Evolutionary conservation across 2,888 invertebrate species (phyloP), one percentile per base, ranked within the genome.

Genomic region (Dioctria rufipes): DNA sequence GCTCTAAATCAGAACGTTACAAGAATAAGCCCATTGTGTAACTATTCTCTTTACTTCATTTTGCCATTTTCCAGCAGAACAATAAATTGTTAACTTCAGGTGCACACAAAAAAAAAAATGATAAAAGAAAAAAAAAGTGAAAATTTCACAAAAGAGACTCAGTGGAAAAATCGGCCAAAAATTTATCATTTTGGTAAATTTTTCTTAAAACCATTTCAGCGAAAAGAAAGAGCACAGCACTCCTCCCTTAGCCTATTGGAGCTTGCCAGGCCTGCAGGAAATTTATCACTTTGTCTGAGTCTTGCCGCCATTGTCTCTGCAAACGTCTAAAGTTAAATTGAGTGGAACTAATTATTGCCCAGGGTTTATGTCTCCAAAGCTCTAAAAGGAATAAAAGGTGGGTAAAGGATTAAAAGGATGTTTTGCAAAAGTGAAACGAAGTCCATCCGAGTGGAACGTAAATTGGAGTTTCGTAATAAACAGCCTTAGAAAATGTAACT

Each of bases 221-320:
- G 6, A 11, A 8, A 6, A 39, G 39, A 39, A 5, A 46, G n/a
- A 4, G 6, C 42, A 46, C 8, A 65, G n/a, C 6, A 65, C 4
- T 11, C 37, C 5, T 6, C 46, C 13, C 42, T n/a, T 4, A 40
- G 11, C 37, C 9, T 13, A 25, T 58, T 42, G 11, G 42, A 11
- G 37, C 39, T 69, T 51, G 69, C 73, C 8, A 60, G 43, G 60
- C 60, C 73, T 75, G 73, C 73, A 75, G 60, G 42, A 75, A 75
- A 75, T 75, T 75, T 75, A 75, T 75, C 73, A 75, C 73, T 75
- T 60, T 75, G 73, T 73, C 73, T 73, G 73, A 75, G 73, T 60
- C 13, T 60, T 60, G 73, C 73, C 73, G 73, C 73, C 73, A 75
- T 75, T 75, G 73, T 75, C 73, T 75, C 73, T 75, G 40, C 43